phyloP scores from a whole-genome alignment of 2,113 vertebrate genomes.

The Gobio gobio region DNA sequence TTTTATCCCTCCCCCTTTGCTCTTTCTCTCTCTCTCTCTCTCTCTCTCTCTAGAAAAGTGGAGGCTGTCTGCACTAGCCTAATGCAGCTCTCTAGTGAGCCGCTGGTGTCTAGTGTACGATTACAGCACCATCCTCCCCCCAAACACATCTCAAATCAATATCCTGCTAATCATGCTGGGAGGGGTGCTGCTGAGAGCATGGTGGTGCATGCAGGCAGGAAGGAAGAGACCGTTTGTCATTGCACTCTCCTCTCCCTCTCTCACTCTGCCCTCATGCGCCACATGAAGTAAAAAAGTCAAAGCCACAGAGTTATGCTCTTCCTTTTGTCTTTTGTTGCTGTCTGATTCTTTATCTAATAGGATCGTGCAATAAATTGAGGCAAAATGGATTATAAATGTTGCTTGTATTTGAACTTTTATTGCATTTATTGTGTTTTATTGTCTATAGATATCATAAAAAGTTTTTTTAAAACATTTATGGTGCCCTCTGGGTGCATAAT shows the following conservation, averaged over 20 bases:
- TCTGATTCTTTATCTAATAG: background rate
- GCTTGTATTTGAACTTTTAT: slow-evolving; percentile 6
- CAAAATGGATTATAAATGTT: background rate
- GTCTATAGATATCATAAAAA: background rate
- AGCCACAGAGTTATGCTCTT: slow-evolving; percentile 55
- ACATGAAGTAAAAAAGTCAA: slow-evolving; percentile 44
- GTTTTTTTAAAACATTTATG: slow-evolving; percentile 3
- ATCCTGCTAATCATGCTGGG: slow-evolving; percentile 84
- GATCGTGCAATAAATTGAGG: background rate
- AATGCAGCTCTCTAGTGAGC: slow-evolving; percentile 66
- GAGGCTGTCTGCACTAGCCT: slow-evolving; percentile 57
- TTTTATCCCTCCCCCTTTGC: slow-evolving; percentile 55
- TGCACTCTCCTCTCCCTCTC: slow-evolving; percentile 69
- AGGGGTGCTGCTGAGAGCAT: slow-evolving; percentile 80
- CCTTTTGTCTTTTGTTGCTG: slow-evolving; percentile 49
- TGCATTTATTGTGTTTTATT: slow-evolving; percentile 9
- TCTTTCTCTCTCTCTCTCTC: slow-evolving; percentile 44
- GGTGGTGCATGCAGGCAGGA: slow-evolving; percentile 80
- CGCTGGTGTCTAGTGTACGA: slow-evolving; percentile 81
- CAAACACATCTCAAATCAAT: slow-evolving; percentile 89
- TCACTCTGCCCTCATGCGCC: slow-evolving; percentile 42
- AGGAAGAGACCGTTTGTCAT: slow-evolving; percentile 87
- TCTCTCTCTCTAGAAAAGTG: slow-evolving; percentile 49
- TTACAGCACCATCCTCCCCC: slow-evolving; percentile 76
- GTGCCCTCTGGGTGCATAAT: background rate